Percentiles rank a stretch among this genome's conserved stretches.
These are phyloP conservation scores for Cariama cristata DNA, from an alignment of 2,113 vertebrate species.

Conservation along the genomic window DNA sequence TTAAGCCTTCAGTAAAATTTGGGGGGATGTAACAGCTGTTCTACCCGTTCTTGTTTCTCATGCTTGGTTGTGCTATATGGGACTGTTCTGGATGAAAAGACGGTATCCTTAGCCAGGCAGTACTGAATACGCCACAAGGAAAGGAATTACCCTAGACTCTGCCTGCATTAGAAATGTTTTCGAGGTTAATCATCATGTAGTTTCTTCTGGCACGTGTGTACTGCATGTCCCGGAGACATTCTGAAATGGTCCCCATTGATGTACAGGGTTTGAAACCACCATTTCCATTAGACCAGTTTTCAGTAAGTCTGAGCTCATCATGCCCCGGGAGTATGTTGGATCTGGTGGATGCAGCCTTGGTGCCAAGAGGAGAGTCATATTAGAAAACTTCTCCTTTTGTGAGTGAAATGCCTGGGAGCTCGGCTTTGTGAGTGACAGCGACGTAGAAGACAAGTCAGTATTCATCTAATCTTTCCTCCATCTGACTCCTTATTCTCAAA, in stretches of 20 bases:
- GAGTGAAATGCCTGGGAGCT: not conserved
- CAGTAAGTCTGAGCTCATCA: constrained; percentile 40
- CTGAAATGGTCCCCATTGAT: constrained; percentile 19
- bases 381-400: not conserved
- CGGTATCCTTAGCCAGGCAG: not conserved
- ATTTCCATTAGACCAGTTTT: constrained; percentile 30
- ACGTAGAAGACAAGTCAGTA: not conserved
- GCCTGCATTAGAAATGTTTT: not conserved
- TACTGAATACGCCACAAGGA: not conserved
- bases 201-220: constrained; percentile 12
- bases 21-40: not conserved
- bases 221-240: not conserved
- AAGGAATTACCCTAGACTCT: not conserved
- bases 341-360: not conserved
- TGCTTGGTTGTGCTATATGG: not conserved
- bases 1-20: not conserved
- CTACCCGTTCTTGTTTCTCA: not conserved
- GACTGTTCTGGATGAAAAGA: not conserved
- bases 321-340: not conserved
- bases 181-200: not conserved
- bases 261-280: not conserved
- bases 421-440: not conserved
- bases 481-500: not conserved
- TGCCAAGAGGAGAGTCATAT: constrained; percentile 29
- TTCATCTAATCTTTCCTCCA: not conserved